Evolutionary conservation across 2,797 vertebrate genomes (phyloP), one percentile per base, ranked within the genome.

Genomic region (Brachyrhaphis roseni): DNA sequence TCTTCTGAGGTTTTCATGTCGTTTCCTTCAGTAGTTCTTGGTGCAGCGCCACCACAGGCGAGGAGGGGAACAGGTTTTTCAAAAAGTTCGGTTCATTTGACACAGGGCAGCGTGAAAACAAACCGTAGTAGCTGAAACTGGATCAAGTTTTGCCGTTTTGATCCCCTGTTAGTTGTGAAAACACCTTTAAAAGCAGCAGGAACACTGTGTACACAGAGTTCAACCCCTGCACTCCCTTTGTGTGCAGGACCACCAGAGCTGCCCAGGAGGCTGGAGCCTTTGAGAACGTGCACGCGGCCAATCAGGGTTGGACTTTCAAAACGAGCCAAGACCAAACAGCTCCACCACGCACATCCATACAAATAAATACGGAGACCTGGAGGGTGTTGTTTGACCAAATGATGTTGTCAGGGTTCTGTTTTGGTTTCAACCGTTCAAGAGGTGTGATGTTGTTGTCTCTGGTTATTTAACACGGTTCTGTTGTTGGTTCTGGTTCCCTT

Each of bases 241-340:
- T 88, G 85, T 94, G 77, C 78, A 97, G 97, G 93, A 83, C 89
- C 84, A 12, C 86, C 86, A 74, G 92, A 93, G 76, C 90, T 87
- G 62, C 82, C 5, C 84, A 95, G 94, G 90, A 96, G 96, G 93
- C 84, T 98, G 57, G 92, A 94, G 79, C 97, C 98, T 87, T 96
- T 99, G 81, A 97, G 94, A 93, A 99, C 97, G 0, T 96, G 98
- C 90, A 89, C 90, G 41, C 93, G 97, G 20, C 98, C 98, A 28
- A 96, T 98, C 89, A 95, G 97, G 80, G 90, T 98, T 31, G 98
- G 97, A 36, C 95, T 98, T 81, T 98, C 97, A 88, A 97, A 95
- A 94, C 96, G 93, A 94, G 97, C 96, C 82, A 97, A 93, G 75
- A 94, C 95, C 86, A 96, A 95, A 88, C 94, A 95, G 28, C 96